phyloP scores from a whole-genome alignment of 2,888 invertebrate species.

The Cosmia pyralina region DNA sequence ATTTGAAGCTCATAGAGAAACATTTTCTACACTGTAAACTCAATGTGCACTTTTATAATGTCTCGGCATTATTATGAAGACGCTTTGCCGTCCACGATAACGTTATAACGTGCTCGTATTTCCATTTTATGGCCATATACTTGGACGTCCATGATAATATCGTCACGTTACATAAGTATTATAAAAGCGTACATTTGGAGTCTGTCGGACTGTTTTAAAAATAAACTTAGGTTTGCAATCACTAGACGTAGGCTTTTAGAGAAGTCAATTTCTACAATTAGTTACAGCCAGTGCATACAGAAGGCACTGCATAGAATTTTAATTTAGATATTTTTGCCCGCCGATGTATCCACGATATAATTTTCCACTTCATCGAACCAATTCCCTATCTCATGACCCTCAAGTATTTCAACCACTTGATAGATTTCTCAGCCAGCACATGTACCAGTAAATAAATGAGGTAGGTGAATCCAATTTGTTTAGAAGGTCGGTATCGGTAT shows the following conservation, averaged over 20 bases:
- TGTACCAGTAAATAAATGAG: conserved; percentile 40
- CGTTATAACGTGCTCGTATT: not conserved
- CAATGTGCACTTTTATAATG: not conserved
- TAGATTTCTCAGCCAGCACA: conserved; percentile 33
- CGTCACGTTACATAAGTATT: not conserved
- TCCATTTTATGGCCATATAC: not conserved
- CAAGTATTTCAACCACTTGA: conserved; percentile 20
- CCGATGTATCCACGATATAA: too few species aligned
- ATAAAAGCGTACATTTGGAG: not conserved
- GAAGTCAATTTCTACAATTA: not conserved
- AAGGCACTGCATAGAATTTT: not conserved
- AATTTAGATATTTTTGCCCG: not conserved
- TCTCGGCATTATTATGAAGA: not conserved
- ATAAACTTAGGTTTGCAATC: not conserved
- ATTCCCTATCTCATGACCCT: conserved; percentile 7
- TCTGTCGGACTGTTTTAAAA: too few species aligned
- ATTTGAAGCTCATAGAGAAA: not conserved
- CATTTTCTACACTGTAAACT: not conserved
- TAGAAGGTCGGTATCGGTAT: conserved; percentile 39
- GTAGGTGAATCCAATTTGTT: conserved; percentile 42
- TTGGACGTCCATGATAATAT: too few species aligned
- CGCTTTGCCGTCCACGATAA: not conserved
- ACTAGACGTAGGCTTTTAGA: not conserved
- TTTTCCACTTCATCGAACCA: not conserved
- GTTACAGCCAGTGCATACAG: not conserved